Evolutionary conservation across 2,888 invertebrate genomes (phyloP), one percentile per base, ranked within the genome.

Genomic region (Melipona bicolor): DNA sequence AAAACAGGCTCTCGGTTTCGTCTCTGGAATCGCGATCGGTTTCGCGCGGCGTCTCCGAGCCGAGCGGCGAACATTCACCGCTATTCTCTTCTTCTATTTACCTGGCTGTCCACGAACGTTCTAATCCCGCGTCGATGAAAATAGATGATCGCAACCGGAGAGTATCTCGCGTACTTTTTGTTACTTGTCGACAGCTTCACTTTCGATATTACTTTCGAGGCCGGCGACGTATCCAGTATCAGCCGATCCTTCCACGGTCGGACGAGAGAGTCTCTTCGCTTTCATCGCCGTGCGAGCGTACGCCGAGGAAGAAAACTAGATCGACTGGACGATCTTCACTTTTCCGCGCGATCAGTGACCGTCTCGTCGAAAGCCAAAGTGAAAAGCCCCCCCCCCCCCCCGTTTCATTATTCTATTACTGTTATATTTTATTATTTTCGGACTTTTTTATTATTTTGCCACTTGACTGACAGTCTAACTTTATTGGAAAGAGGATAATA

Each of bases 191-290:
- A 81, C 90, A 89, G 91, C 93, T 93, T 94, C 93, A 93, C 94
- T 94, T 93, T 94, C 94, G 92, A 94, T 94, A 92, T 89, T 88
- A 91, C 93, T 94, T 94, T 94, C 93, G 93, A 94, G 92, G 91
- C 91, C 92, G 91, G 90, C 91, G 92, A 89, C 88, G 89, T 89
- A 91, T 90, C 87, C 89, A 87, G 89, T 90, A 91, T 91, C 91
- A 87, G 81, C 83, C 85, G 86, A 87, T 91, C 90, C 90, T 90
- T 87, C 90, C 91, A 90, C 88, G 87, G 87, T 84, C 89, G 83
- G 90, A 87, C 90, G 91, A 91, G 93, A 92, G 93, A 92, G 92
- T 92, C 91, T 92, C 91, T 92, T 94, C 94, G 92, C 94, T 94
- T 94, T 94, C 94, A 92, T 93, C 90, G 89, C 79, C 90, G 89